These are phyloP conservation scores for Hyaena hyaena DNA, from an alignment of 2,113 vertebrate genomes.

Conservation along the genomic window DNA sequence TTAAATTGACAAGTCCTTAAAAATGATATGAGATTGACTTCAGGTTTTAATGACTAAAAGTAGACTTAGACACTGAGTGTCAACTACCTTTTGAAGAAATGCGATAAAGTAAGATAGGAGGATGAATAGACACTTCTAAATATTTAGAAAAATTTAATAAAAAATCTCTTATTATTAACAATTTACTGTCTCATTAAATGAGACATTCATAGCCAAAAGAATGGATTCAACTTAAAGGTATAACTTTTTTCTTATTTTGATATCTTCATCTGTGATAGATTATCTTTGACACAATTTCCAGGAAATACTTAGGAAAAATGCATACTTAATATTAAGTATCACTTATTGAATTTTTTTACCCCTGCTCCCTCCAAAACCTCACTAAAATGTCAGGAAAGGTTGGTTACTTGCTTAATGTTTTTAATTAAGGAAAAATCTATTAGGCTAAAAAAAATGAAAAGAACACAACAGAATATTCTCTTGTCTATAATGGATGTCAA, in stretches of 20 bases:
- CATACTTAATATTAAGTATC: background rate
- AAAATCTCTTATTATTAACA: background rate
- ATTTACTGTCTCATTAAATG: background rate
- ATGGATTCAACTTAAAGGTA: background rate
- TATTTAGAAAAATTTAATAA: background rate
- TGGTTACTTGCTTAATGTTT: background rate
- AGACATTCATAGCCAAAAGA: background rate
- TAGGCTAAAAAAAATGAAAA: background rate
- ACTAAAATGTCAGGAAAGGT: background rate
- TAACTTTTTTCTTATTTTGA: conserved; percentile 12
- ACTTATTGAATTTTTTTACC: background rate
- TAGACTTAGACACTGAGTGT: background rate
- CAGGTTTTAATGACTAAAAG: background rate
- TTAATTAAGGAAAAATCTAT: background rate
- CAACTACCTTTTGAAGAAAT: conserved; percentile 23
- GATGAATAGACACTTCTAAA: background rate
- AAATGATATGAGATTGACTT: background rate
- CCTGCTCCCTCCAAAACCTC: background rate
- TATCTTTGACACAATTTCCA: conserved; percentile 3
- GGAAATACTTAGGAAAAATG: background rate
- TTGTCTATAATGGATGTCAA: background rate
- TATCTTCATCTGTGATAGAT: background rate
- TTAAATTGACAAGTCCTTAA: background rate
- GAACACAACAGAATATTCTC: background rate
- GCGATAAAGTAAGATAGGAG: background rate